Evolutionary conservation across 2,888 invertebrate species (phyloP).

Genomic region (Drosophila falleni): DNA sequence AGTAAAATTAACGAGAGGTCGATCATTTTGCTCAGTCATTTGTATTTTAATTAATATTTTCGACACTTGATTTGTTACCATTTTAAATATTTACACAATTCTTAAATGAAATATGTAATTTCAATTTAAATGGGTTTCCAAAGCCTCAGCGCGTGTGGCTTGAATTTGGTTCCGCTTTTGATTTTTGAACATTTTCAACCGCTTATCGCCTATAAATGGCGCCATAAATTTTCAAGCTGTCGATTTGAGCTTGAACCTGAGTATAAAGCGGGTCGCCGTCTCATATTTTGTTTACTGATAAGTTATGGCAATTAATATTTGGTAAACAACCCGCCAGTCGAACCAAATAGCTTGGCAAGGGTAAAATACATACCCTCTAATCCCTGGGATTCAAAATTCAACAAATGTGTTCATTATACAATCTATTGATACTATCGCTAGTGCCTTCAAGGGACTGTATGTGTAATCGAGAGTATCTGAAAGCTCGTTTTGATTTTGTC

Average conservation of each 20-base stretch:
- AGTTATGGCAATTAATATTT: slow-evolving; percentile 41
- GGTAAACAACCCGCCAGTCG: slow-evolving; percentile 5
- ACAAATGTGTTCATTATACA: neutral
- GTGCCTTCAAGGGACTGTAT: neutral
- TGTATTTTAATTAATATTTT: slow-evolving; percentile 58
- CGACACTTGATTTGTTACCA: slow-evolving; percentile 64
- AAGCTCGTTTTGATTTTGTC: slow-evolving; percentile 8
- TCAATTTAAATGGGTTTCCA: slow-evolving; percentile 65
- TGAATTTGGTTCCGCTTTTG: slow-evolving; percentile 13
- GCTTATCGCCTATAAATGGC: slow-evolving; percentile 66
- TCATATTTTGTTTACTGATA: slow-evolving; percentile 59
- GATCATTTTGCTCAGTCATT: slow-evolving; percentile 38
- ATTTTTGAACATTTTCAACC: slow-evolving; percentile 26
- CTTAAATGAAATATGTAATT: slow-evolving; percentile 68
- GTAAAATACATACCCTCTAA: neutral
- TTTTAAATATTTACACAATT: slow-evolving; percentile 69
- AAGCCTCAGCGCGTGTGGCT: slow-evolving; percentile 20
- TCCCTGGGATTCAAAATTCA: neutral
- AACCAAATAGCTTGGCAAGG: neutral
- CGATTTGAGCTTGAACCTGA: slow-evolving; percentile 70
- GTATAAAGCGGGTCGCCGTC: slow-evolving; percentile 25
- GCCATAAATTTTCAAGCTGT: slow-evolving; percentile 66
- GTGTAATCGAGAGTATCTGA: neutral
- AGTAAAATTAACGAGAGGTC: slow-evolving; percentile 42
- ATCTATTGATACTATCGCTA: neutral